Evolutionary conservation across 2,888 invertebrate species (phyloP).

Genomic region (Eristalinus sepulchralis): DNA sequence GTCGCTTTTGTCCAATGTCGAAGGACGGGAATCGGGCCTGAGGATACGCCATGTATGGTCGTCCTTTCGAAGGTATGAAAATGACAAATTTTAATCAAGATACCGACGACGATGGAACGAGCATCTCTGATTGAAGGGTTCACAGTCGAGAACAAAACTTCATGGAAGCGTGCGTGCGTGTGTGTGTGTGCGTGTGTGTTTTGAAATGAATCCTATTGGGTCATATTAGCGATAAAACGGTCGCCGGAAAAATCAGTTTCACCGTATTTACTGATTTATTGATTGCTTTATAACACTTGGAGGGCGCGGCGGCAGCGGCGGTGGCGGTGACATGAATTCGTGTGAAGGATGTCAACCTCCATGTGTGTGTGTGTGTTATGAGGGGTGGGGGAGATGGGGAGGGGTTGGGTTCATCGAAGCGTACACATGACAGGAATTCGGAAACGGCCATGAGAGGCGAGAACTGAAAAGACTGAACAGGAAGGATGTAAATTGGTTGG

Average conservation of each 20-base stretch:
- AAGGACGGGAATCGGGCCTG: neutral
- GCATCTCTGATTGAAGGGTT: too few species aligned
- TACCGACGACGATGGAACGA: slow-evolving; percentile 9
- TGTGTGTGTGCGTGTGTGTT: neutral
- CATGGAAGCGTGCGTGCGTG: too few species aligned
- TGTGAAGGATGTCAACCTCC: neutral
- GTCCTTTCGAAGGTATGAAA: slow-evolving; percentile 32
- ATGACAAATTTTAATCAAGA: slow-evolving; percentile 65
- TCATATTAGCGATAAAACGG: slow-evolving; percentile 57
- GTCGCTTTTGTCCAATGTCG: neutral
- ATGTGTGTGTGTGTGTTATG: too few species aligned
- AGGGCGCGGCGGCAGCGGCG: slow-evolving; percentile 3
- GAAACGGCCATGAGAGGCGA: neutral
- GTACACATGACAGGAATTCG: neutral
- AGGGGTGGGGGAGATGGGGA: neutral
- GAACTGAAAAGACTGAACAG: neutral
- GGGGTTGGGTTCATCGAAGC: neutral
- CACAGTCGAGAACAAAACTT: too few species aligned
- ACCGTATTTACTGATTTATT: slow-evolving; percentile 59
- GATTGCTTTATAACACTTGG: slow-evolving; percentile 55
- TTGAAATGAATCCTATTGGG: slow-evolving; percentile 50
- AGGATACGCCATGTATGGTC: neutral
- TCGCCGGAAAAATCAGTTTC: slow-evolving; percentile 53
- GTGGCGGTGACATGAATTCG: slow-evolving; percentile 21
- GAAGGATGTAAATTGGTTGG: slow-evolving; percentile 36